Conservation (phyloP, 1,140 invertebrate genomes). For the Hycleus phaleratus region DNA sequence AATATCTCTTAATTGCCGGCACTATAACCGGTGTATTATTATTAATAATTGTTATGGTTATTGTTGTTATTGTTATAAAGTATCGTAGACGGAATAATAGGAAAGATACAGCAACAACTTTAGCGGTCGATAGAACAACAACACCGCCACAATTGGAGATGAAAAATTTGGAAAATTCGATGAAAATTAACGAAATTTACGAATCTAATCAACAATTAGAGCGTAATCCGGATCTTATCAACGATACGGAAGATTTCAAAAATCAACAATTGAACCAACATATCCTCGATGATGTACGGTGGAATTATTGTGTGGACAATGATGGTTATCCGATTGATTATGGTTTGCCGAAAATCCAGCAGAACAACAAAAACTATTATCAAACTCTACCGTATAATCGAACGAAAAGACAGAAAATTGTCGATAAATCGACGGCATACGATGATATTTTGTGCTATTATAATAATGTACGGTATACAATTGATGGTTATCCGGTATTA, state of each 20-base stretch:
- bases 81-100: constrained; percentile 36
- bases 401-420: constrained; percentile 58
- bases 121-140: constrained; percentile 34
- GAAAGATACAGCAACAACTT: constrained; percentile 26
- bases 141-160: constrained; percentile 17
- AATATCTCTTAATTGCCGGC: constrained; percentile 54
- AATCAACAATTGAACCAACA: no score
- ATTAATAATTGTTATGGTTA: constrained; percentile 51
- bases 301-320: constrained; percentile 47
- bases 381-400: constrained; percentile 60
- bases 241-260: constrained; percentile 51
- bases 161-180: neutral
- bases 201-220: constrained; percentile 49
- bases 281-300: constrained; percentile 2
- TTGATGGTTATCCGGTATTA: constrained; percentile 65
- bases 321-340: constrained; percentile 73
- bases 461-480: constrained; percentile 62
- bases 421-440: constrained; percentile 47
- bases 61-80: constrained; percentile 48
- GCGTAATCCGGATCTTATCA: constrained; percentile 69
- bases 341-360: constrained; percentile 57
- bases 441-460: constrained; percentile 44
- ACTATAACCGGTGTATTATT: constrained; percentile 46
- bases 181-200: neutral
- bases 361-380: constrained; percentile 46